phyloP scores from a whole-genome alignment of 2,888 invertebrate genomes.

The Spicauda simplicius region DNA sequence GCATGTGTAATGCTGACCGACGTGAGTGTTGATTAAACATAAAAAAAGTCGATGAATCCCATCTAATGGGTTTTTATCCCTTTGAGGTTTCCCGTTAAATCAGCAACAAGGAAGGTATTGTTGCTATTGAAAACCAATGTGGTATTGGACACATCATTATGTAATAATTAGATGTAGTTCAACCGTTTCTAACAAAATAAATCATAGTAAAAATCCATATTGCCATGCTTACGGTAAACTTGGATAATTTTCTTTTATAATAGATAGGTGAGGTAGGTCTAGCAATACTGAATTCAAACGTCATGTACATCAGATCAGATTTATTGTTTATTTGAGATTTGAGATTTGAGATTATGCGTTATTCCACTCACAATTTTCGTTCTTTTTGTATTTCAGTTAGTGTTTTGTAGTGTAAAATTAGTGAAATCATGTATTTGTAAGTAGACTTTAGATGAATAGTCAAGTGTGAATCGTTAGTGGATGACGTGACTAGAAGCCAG shows the following conservation, averaged over 20 bases:
- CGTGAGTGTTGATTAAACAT: too few species aligned
- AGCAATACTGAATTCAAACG: constrained; percentile 7
- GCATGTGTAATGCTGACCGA: too few species aligned
- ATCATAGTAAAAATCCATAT: too few species aligned
- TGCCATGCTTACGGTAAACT: background rate
- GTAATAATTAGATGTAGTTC: too few species aligned
- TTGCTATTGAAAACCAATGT: too few species aligned
- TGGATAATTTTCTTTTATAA: background rate
- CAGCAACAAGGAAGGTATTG: too few species aligned
- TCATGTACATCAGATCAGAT: constrained; percentile 17
- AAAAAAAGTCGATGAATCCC: too few species aligned
- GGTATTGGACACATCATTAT: too few species aligned
- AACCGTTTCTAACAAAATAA: too few species aligned
- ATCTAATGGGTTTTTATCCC: too few species aligned
- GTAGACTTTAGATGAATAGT: constrained; percentile 62
- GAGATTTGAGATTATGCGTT: constrained; percentile 3
- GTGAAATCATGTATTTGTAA: constrained; percentile 54
- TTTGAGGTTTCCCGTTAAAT: too few species aligned
- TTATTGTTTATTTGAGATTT: constrained; percentile 33
- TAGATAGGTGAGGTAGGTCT: constrained; percentile 25
- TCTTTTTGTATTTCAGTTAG: constrained; percentile 21
- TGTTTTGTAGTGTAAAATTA: constrained; percentile 13
- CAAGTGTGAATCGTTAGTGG: constrained; percentile 42
- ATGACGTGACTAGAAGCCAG: constrained; percentile 39
- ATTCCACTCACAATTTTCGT: constrained; percentile 19